Percentiles rank a stretch among this genome's conserved stretches.
Evolutionary conservation across 2,113 vertebrate species (phyloP).

Genomic region (Eonycteris spelaea): DNA sequence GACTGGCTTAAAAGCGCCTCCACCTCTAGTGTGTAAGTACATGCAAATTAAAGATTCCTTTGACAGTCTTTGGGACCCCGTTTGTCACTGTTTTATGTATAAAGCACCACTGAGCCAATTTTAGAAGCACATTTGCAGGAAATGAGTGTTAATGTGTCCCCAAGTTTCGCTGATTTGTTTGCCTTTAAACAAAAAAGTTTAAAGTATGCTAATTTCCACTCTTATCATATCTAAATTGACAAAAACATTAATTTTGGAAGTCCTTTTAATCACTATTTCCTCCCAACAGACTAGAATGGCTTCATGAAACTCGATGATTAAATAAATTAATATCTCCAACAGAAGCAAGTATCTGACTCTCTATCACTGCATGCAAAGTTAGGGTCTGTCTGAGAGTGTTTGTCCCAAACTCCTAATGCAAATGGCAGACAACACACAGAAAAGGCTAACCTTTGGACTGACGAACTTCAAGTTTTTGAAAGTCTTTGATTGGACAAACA

Average conservation of each 20-base stretch:
- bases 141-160: not conserved
- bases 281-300: not conserved
- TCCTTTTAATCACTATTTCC: constrained; percentile 37
- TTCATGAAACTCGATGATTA: constrained; percentile 36
- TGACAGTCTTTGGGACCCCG: not conserved
- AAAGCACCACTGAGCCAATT: constrained; percentile 54
- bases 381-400: not conserved
- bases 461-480: constrained; percentile 24
- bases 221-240: not conserved
- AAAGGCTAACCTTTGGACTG: not conserved
- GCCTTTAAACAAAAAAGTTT: not conserved
- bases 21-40: constrained; percentile 42
- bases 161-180: constrained; percentile 32
- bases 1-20: constrained; percentile 46
- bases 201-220: not conserved
- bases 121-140: constrained; percentile 34
- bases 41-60: constrained; percentile 20
- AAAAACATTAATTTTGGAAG: constrained; percentile 24
- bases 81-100: not conserved
- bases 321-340: not conserved
- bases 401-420: constrained; percentile 5
- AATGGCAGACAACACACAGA: not conserved
- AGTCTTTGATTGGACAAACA: not conserved
- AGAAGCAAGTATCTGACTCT: not conserved
- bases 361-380: constrained; percentile 8